Conservation (phyloP, 2,113 vertebrate genomes). For the Rhinopomastus cyanomelas region DNA sequence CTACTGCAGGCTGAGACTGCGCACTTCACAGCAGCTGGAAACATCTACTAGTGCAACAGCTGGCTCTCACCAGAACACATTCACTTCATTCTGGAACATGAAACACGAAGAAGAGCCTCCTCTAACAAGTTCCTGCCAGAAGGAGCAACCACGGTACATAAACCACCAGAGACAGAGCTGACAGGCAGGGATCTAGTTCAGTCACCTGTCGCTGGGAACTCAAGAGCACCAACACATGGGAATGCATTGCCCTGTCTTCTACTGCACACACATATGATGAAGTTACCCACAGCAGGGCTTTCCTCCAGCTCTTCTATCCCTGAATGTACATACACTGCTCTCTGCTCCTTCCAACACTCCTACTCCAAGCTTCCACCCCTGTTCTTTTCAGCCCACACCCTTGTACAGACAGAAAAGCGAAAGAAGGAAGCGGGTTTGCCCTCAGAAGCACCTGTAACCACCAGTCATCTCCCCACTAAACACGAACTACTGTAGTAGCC, state of each 20-base stretch:
- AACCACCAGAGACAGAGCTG: rapidly evolving
- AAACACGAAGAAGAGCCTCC: neutral
- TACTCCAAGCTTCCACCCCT: rapidly evolving
- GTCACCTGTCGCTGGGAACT: no score
- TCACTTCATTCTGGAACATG: neutral
- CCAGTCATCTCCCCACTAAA: rapidly evolving
- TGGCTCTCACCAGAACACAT: rapidly evolving
- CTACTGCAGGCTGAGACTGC: neutral
- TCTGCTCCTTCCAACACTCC: rapidly evolving
- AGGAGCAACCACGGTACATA: rapidly evolving
- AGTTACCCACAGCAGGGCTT: rapidly evolving
- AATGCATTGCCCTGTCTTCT: neutral
- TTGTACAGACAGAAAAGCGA: rapidly evolving
- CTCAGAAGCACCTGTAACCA: rapidly evolving
- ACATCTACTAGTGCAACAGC: rapidly evolving
- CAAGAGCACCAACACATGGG: rapidly evolving
- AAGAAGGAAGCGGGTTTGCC: neutral
- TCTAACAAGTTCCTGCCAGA: neutral
- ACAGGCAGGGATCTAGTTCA: rapidly evolving
- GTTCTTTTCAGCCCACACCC: neutral
- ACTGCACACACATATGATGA: rapidly evolving
- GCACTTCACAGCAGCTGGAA: neutral
- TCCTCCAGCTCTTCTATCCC: rapidly evolving
- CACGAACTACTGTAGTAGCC: rapidly evolving
- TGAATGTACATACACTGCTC: rapidly evolving